Evolutionary conservation across 2,888 invertebrate genomes (phyloP).

Genomic region (Abrostola triplasia): DNA sequence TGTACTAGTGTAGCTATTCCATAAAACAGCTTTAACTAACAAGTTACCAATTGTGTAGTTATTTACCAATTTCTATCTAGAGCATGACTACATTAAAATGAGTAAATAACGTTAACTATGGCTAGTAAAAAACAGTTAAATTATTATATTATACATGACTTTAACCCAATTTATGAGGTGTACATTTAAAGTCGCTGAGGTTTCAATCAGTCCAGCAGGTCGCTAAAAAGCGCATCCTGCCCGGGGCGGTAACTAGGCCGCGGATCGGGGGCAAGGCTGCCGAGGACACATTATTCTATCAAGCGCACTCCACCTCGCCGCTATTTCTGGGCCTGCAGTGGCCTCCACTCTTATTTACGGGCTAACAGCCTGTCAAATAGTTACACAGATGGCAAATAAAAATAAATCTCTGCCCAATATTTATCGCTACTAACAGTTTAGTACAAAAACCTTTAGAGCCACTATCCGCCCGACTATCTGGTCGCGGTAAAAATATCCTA

Average conservation of each 20-base stretch:
- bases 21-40: constrained; percentile 29
- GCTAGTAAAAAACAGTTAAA: too few species aligned
- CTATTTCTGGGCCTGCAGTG: constrained; percentile 71
- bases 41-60: neutral
- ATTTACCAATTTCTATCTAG: neutral
- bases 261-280: constrained; percentile 82
- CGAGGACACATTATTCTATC: constrained; percentile 85
- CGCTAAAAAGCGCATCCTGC: constrained; percentile 81
- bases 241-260: constrained; percentile 75
- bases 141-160: too few species aligned
- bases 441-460: constrained; percentile 35
- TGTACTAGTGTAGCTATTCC: constrained; percentile 30
- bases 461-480: constrained; percentile 26
- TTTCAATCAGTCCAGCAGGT: constrained; percentile 51
- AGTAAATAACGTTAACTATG: too few species aligned
- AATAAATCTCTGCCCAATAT: constrained; percentile 23
- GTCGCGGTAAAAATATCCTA: constrained; percentile 66
- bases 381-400: constrained; percentile 28
- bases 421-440: constrained; percentile 24
- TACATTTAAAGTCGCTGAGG: constrained; percentile 34
- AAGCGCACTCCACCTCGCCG: constrained; percentile 67
- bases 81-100: neutral
- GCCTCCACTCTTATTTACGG: constrained; percentile 67
- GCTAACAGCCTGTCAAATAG: constrained; percentile 44
- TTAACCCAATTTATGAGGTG: constrained; percentile 26